Conservation (phyloP, 2,113 vertebrate species). For the Ceyx cyanopectus region DNA sequence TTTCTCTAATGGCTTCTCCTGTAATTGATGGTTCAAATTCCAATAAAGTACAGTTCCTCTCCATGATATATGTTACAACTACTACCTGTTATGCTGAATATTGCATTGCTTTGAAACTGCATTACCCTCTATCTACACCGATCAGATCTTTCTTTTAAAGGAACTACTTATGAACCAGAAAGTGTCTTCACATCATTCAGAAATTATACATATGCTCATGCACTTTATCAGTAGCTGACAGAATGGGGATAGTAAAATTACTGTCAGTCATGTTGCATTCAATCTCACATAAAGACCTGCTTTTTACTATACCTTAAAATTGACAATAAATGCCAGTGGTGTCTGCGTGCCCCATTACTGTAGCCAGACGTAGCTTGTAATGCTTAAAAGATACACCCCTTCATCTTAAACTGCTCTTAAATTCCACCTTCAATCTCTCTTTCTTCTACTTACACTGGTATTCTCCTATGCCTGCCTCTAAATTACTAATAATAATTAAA, state of each 20-base stretch:
- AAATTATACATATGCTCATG: conserved; percentile 69
- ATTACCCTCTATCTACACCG: background rate
- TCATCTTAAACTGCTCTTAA: conserved; percentile 26
- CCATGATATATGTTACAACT: conserved; percentile 58
- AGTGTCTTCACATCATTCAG: conserved; percentile 65
- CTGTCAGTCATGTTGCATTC: conserved; percentile 63
- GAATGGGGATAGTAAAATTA: conserved; percentile 63
- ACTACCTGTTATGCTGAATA: conserved; percentile 62
- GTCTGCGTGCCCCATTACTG: conserved; percentile 44
- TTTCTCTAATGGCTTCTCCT: conserved; percentile 58
- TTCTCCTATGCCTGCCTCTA: background rate
- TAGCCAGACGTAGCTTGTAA: conserved; percentile 9
- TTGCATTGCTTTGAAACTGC: conserved; percentile 60
- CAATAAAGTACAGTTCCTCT: conserved; percentile 51
- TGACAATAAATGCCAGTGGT: conserved; percentile 64
- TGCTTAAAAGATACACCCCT: background rate
- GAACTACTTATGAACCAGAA: conserved; percentile 60
- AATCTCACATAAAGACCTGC: conserved; percentile 65
- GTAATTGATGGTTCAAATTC: conserved; percentile 61
- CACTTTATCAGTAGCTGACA: conserved; percentile 63
- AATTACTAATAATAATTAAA: background rate
- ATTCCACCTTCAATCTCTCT: background rate
- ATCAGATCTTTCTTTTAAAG: conserved; percentile 36
- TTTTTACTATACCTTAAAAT: conserved; percentile 62
- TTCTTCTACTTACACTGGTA: background rate